phyloP scores from a whole-genome alignment of 2,888 invertebrate species.

The Homarus gammarus region DNA sequence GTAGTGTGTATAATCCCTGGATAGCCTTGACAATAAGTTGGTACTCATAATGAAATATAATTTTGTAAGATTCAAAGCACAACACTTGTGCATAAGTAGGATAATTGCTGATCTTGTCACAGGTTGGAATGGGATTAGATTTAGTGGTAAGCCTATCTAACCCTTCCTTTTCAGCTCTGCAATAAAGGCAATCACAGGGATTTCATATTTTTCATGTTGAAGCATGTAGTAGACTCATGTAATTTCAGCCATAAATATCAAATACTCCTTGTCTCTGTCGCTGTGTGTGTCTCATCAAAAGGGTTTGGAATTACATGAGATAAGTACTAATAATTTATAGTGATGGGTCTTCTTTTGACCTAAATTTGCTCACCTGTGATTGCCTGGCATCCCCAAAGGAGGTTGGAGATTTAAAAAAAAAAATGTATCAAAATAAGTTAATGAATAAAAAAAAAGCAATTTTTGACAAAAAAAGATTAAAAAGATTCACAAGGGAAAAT shows the following conservation, averaged over 20 bases:
- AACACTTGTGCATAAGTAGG: not conserved
- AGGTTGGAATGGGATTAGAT: constrained; percentile 47
- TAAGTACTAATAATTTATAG: constrained; percentile 2
- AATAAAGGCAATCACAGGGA: constrained; percentile 43
- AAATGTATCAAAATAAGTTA: constrained; percentile 36
- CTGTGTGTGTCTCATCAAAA: too few species aligned
- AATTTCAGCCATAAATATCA: constrained; percentile 2
- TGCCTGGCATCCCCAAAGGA: constrained; percentile 33
- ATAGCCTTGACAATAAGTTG: not conserved
- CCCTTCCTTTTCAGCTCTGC: constrained; percentile 61
- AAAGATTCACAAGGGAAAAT: constrained; percentile 25
- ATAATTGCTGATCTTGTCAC: constrained; percentile 38
- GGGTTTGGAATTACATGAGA: constrained; percentile 2
- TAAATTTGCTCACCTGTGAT: constrained; percentile 30
- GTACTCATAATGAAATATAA: not conserved
- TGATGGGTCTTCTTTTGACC: not conserved
- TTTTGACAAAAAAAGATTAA: constrained; percentile 2
- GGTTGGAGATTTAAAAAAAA: constrained; percentile 34
- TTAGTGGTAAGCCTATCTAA: constrained; percentile 56
- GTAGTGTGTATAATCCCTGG: not conserved
- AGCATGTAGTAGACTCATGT: not conserved
- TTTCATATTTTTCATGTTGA: not conserved
- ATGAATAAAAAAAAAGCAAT: constrained; percentile 33
- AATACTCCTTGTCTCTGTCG: not conserved
- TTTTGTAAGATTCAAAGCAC: not conserved